These are phyloP conservation scores for Furnarius figulus DNA, from an alignment of 2,113 vertebrate species.

Conservation along the genomic window DNA sequence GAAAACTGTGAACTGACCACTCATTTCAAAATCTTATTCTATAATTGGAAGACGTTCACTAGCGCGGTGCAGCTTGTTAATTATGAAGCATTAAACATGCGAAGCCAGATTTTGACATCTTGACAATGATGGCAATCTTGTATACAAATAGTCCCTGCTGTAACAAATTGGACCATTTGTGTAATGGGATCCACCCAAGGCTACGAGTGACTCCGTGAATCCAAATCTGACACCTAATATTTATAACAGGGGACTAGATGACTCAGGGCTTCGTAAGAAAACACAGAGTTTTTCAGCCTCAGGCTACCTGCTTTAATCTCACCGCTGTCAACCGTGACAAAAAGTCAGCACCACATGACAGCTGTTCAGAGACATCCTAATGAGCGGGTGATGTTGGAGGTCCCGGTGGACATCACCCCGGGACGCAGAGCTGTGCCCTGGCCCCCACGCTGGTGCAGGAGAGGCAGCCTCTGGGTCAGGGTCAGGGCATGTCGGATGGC, in stretches of 20 bases:
- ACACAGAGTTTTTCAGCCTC: conserved; percentile 22
- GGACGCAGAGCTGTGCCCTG: accelerated
- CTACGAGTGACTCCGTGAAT: conserved; percentile 1
- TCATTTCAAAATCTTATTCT: not conserved
- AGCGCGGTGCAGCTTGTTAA: not conserved
- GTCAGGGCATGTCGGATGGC: not conserved
- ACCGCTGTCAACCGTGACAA: not conserved
- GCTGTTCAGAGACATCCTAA: conserved; percentile 54
- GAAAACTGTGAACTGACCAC: not conserved
- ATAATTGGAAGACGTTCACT: not conserved
- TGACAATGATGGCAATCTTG: not conserved
- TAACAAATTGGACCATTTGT: conserved; percentile 16
- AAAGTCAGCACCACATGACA: conserved; percentile 47
- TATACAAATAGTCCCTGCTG: conserved; percentile 7
- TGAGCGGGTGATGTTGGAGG: conserved; percentile 5
- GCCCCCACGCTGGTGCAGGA: accelerated
- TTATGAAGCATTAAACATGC: not conserved
- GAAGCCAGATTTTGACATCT: not conserved
- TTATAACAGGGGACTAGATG: not conserved
- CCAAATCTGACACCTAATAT: conserved; percentile 21
- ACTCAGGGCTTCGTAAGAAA: conserved; percentile 33
- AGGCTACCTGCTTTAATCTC: conserved; percentile 49
- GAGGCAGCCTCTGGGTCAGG: not conserved
- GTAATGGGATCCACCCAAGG: conserved; percentile 3
- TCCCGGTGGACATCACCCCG: not conserved